Percentiles rank a stretch among this genome's conserved stretches.
These are phyloP conservation scores for Elegia similella DNA, from an alignment of 2,888 invertebrate genomes.

Conservation along the genomic window DNA sequence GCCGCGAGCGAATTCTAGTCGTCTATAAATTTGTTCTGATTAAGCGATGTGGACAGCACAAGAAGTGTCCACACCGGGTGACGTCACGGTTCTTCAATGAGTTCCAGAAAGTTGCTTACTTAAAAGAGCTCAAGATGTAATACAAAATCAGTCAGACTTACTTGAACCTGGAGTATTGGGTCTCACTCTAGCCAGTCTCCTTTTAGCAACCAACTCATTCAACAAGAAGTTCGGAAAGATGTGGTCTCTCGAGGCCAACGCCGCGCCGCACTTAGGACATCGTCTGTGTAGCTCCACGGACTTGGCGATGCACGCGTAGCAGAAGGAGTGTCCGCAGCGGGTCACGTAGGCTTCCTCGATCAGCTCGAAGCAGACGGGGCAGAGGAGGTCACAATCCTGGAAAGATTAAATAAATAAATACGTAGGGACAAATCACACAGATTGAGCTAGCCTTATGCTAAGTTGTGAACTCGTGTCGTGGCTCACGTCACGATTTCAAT, in stretches of 20 bases:
- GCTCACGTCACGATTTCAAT: too few relatives aligned
- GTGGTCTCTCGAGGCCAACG: slow-evolving; percentile 85
- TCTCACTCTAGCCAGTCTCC: slow-evolving; percentile 66
- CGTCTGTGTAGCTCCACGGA: slow-evolving; percentile 90
- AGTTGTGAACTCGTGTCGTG: too few relatives aligned
- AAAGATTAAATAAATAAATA: too few relatives aligned
- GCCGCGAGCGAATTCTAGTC: too few relatives aligned
- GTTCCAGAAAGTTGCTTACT: too few relatives aligned
- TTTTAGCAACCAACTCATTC: slow-evolving; percentile 89
- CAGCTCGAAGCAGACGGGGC: slow-evolving; percentile 94
- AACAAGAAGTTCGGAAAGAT: slow-evolving; percentile 94
- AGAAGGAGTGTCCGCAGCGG: slow-evolving; percentile 96
- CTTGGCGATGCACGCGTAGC: slow-evolving; percentile 92
- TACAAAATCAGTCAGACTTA: slow-evolving; percentile 15
- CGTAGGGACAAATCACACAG: too few relatives aligned
- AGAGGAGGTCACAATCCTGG: slow-evolving; percentile 77
- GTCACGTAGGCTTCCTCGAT: slow-evolving; percentile 95
- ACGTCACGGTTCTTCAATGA: too few relatives aligned
- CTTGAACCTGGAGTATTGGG: slow-evolving; percentile 2
- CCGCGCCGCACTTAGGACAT: slow-evolving; percentile 92
- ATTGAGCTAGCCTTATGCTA: too few relatives aligned
- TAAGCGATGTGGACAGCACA: too few relatives aligned
- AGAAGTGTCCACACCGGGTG: too few relatives aligned
- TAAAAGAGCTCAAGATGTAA: too few relatives aligned
- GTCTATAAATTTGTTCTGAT: too few relatives aligned